Base-by-base conservation (phyloP, 2,113 vertebrate genomes). In the Colistium nudipinnis region DNA sequence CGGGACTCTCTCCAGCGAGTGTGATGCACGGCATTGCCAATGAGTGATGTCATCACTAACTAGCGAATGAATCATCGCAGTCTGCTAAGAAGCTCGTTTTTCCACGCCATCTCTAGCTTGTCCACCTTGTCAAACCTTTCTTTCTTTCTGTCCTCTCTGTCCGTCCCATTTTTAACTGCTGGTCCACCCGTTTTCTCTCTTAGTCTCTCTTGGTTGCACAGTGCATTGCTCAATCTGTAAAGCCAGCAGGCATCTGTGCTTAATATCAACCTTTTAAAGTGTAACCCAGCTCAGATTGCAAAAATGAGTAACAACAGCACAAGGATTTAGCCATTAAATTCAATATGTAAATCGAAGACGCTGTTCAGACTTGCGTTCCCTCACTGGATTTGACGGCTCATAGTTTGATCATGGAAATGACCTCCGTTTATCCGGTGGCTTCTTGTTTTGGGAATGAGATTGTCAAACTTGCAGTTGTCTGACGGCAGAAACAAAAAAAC, bases 41-140 rank as follows among this genome's bases (percentile, higher is more conserved):
- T 45, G 28, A 74, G 44, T 83, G 76, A 88, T 82, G 74, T 74
- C 74, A 74, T 62, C 20, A 13, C 53, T 74, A 59, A 62, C 70
- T 62, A 61, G 36, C 57, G 28, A 28, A 11, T 59, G 25, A 57
- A 27, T 69, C 66, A 52, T 61, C 31, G 38, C 36, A 70, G 74
- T 74, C 70, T 27, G 39, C 77, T 63, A 33, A 72, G 62, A 80
- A 80, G 56, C 61, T 85, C 38, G 27, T 61, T 76, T 78, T 78
- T 68, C 55, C 52, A 22, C 10, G 51, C 54, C 17, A 48, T 33
- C 52, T 56, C 39, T 56, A 31, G 24, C 38, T 71, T 11, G 4
- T 60, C 27, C 43, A 14, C 55, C 60, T 56, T 27, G 24, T 35
- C 30, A 17, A 20, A 11, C 20, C 12, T 59, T 24, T 63, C 66